These are phyloP conservation scores for Camponotus pennsylvanicus DNA, from an alignment of 1,140 invertebrate species.

Conservation along the genomic window DNA sequence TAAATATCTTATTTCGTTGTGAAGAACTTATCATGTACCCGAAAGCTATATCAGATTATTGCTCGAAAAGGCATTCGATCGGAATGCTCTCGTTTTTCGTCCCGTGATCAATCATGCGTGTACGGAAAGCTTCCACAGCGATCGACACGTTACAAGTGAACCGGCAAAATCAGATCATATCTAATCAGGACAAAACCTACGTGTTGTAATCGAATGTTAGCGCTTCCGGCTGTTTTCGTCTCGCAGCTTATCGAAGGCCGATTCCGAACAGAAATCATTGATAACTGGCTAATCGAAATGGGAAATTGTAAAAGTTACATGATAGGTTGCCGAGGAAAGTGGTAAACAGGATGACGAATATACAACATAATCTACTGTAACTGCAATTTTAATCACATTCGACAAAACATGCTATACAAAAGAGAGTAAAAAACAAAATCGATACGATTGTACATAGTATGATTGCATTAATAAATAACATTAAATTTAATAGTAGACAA, in stretches of 20 bases:
- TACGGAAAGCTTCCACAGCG: neutral
- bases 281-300: neutral
- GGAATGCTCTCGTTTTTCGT: neutral
- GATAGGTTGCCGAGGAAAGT: neutral
- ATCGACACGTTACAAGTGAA: neutral
- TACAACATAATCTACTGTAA: slow-evolving; percentile 21
- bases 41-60: neutral
- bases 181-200: neutral
- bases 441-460: too few relatives aligned
- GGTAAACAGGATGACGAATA: slow-evolving; percentile 4
- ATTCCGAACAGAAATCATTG: slow-evolving; percentile 2
- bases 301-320: slow-evolving; percentile 36
- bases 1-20: slow-evolving; percentile 3
- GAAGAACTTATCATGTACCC: neutral
- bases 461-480: neutral
- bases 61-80: neutral
- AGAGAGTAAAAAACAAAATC: slow-evolving; percentile 2
- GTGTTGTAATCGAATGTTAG: neutral
- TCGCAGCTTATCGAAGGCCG: neutral
- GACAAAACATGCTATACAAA: neutral
- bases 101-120: neutral
- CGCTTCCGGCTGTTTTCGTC: slow-evolving; percentile 1
- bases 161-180: neutral
- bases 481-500: too few relatives aligned
- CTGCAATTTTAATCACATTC: slow-evolving; percentile 24